Conservation (phyloP, 2,888 invertebrate genomes). For the Clepsis dumicolana region DNA sequence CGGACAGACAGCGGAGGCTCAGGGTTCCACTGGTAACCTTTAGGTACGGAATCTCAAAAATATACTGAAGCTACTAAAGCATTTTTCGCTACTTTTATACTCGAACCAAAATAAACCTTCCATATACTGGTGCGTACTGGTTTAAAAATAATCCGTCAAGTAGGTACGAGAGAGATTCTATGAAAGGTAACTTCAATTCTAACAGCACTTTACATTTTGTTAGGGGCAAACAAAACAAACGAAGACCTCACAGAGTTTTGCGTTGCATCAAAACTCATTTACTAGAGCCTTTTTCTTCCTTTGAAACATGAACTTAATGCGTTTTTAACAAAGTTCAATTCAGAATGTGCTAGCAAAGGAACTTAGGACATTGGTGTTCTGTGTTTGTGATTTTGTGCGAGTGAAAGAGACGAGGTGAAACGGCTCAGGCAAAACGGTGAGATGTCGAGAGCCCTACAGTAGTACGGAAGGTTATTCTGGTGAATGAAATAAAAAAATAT, state of each 20-base stretch:
- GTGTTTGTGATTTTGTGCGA: conserved; percentile 1
- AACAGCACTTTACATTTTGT: neutral
- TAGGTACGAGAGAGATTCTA: neutral
- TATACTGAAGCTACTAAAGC: too few relatives aligned
- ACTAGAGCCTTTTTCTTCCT: too few relatives aligned
- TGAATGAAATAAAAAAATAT: neutral
- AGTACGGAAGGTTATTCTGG: conserved; percentile 15
- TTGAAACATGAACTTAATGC: neutral
- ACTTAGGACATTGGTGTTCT: neutral
- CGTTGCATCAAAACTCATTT: conserved; percentile 5
- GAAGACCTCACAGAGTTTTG: neutral
- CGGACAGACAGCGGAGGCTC: too few relatives aligned
- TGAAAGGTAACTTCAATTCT: neutral
- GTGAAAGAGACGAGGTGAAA: conserved; percentile 26
- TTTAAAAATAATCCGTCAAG: neutral
- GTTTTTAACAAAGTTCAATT: neutral
- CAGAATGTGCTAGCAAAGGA: neutral
- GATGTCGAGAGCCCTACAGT: conserved; percentile 26
- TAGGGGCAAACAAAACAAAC: conserved; percentile 2
- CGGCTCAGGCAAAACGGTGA: conserved; percentile 24
- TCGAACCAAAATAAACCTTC: too few relatives aligned
- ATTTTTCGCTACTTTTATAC: too few relatives aligned
- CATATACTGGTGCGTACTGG: too few relatives aligned
- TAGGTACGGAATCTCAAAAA: too few relatives aligned
- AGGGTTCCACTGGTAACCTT: too few relatives aligned